These are phyloP conservation scores for Calameuta filiformis DNA, from an alignment of 2,888 invertebrate species.

Conservation along the genomic window DNA sequence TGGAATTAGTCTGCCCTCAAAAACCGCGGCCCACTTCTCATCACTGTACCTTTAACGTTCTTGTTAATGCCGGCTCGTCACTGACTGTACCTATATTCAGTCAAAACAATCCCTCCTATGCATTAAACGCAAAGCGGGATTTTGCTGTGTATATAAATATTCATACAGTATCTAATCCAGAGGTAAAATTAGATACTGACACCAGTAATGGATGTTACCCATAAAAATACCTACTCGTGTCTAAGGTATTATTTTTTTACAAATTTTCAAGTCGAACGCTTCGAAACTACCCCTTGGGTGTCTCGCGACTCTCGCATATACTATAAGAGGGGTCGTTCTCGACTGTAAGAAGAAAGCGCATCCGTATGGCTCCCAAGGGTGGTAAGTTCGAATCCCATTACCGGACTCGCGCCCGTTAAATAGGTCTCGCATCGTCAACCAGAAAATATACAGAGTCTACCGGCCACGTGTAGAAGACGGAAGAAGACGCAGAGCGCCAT, in stretches of 20 bases:
- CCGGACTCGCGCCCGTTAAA: conserved; percentile 67
- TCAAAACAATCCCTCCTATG: not conserved
- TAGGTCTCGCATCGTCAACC: conserved; percentile 67
- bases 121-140: not conserved
- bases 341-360: conserved; percentile 37
- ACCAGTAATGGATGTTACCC: not conserved
- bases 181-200: not conserved
- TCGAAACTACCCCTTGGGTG: not conserved
- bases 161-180: not conserved
- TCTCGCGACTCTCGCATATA: not conserved
- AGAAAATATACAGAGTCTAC: conserved; percentile 59
- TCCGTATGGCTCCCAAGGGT: conserved; percentile 62
- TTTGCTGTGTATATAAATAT: not conserved
- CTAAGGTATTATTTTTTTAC: not conserved
- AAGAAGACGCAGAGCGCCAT: conserved; percentile 18
- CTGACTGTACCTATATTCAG: not conserved
- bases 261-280: not conserved
- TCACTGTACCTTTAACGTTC: not conserved
- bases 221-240: not conserved
- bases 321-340: not conserved
- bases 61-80: not conserved
- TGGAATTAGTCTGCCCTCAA: conserved; percentile 53
- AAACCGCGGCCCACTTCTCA: conserved; percentile 39
- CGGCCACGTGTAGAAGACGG: conserved; percentile 35
- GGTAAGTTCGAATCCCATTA: conserved; percentile 65